A percentile compares a stretch with the other conserved stretches of the same genome.
Conservation (phyloP, 2,797 vertebrate species). For the Sebastes itinus region DNA sequence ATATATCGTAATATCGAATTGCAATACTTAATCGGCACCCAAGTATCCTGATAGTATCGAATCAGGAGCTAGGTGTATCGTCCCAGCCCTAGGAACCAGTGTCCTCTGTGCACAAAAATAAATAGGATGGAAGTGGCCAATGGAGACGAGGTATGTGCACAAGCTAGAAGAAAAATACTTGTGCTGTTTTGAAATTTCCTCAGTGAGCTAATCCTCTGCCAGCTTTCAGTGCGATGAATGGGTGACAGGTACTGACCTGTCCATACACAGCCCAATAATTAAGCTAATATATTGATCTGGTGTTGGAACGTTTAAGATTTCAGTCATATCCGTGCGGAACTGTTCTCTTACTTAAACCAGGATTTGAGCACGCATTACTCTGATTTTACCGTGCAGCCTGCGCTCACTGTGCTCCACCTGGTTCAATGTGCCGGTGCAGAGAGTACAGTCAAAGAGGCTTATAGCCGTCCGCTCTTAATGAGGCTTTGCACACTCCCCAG, state of each 20-base stretch:
- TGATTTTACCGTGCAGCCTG: background rate
- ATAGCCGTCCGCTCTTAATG: constrained; percentile 57
- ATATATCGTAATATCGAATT: fast-evolving
- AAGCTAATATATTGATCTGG: constrained; percentile 1
- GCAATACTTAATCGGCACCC: too few species aligned
- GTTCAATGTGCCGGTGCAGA: constrained; percentile 48
- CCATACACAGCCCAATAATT: background rate
- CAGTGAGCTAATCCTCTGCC: constrained; percentile 1
- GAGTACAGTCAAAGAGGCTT: constrained; percentile 72
- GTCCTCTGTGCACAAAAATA: background rate
- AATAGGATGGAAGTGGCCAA: background rate
- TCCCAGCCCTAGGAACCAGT: too few species aligned
- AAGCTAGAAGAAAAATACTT: background rate
- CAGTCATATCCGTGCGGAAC: background rate
- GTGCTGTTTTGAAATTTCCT: constrained; percentile 12
- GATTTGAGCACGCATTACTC: constrained; percentile 40
- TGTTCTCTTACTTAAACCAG: constrained; percentile 21
- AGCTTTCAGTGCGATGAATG: background rate
- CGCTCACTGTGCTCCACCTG: constrained; percentile 35
- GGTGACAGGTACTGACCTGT: background rate
- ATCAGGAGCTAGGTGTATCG: too few species aligned
- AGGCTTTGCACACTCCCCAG: constrained; percentile 63
- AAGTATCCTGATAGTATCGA: too few species aligned
- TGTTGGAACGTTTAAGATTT: constrained; percentile 11
- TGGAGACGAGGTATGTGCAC: background rate